These are phyloP conservation scores for Autographa gamma DNA, from an alignment of 2,888 invertebrate genomes.

Conservation along the genomic window DNA sequence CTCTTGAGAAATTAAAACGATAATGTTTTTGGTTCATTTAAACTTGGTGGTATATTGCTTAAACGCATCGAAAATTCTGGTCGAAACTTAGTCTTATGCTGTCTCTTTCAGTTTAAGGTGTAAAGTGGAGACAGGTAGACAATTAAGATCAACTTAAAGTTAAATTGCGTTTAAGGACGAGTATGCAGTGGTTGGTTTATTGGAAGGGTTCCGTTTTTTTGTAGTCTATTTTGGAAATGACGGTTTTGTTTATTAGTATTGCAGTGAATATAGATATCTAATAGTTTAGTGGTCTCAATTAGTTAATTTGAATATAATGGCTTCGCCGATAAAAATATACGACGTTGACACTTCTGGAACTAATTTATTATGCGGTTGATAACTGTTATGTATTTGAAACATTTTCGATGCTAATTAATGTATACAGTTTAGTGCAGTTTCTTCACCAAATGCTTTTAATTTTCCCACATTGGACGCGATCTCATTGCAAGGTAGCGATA, in stretches of 20 bases:
- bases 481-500: too few relatives aligned
- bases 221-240: too few relatives aligned
- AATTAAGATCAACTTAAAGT: too few relatives aligned
- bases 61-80: too few relatives aligned
- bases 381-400: not conserved
- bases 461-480: too few relatives aligned
- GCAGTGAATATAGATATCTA: not conserved
- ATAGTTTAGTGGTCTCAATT: not conserved
- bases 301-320: slow-evolving; percentile 1
- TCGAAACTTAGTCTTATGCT: too few relatives aligned
- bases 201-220: too few relatives aligned
- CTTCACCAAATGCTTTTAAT: not conserved
- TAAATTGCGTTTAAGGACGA: too few relatives aligned
- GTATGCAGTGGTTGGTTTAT: too few relatives aligned
- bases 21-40: not conserved
- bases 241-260: not conserved
- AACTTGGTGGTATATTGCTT: not conserved
- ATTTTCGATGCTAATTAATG: not conserved
- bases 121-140: too few relatives aligned
- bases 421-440: not conserved
- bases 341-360: not conserved
- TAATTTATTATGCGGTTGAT: not conserved
- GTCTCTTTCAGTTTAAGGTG: too few relatives aligned
- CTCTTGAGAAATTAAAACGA: slow-evolving; percentile 13
- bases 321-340: not conserved